Evolutionary conservation across 92 coral and sea anemone species (phyloP).

Genomic region (Epizoanthus rinbou): DNA sequence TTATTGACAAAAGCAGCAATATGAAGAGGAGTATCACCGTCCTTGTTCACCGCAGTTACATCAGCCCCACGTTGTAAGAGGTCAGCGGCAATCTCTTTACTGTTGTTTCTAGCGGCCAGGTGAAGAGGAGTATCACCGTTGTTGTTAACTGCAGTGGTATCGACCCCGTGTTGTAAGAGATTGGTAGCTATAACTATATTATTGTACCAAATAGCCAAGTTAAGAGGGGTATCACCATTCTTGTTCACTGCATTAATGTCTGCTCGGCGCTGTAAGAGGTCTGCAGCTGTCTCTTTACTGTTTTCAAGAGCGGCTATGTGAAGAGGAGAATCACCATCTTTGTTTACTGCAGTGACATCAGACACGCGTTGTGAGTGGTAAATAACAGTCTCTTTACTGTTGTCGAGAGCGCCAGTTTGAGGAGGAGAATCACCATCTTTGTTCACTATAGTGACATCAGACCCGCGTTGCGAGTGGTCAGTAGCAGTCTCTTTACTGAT

Average conservation of each 20-base stretch:
- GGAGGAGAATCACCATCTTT: no score
- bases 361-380: background rate
- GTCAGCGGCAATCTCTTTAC: no score
- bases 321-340: background rate
- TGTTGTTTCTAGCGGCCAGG: no score
- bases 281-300: no score
- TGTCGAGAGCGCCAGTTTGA: background rate
- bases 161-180: background rate
- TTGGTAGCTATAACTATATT: background rate
- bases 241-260: no score
- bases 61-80: background rate
- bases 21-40: conserved; percentile 7
- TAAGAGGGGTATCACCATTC: background rate
- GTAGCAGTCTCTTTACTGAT: no score
- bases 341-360: conserved; percentile 1
- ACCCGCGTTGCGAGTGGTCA: no score
- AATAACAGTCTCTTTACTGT: conserved; percentile 13
- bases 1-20: conserved; percentile 2
- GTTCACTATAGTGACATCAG: no score
- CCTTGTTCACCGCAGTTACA: background rate
- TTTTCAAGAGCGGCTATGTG: background rate
- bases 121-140: no score
- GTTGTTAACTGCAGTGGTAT: background rate
- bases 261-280: no score
- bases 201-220: background rate